Conservation (phyloP, 1,140 invertebrate genomes). For the Amphibalanus amphitrite region DNA sequence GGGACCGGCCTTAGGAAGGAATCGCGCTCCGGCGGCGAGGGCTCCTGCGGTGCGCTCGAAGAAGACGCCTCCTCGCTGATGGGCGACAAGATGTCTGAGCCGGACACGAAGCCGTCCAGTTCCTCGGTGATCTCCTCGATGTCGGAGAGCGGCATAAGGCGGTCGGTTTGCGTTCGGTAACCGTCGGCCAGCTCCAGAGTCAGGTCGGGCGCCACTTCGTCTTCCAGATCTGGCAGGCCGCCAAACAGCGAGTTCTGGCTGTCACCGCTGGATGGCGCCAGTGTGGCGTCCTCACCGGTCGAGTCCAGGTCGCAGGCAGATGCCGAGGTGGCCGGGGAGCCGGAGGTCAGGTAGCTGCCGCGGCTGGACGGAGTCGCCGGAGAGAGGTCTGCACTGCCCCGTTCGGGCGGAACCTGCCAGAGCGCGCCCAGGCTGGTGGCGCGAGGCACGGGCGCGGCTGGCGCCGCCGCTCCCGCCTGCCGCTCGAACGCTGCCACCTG, state of each 20-base stretch:
- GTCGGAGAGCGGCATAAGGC: neutral
- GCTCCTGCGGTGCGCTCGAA: neutral
- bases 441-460: too few species aligned
- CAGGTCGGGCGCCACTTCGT: neutral
- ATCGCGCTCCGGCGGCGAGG: too few species aligned
- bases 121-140: neutral
- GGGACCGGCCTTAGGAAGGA: too few species aligned
- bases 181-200: neutral
- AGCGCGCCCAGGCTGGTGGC: neutral
- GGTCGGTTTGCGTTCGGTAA: neutral
- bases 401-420: neutral
- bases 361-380: neutral
- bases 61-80: neutral
- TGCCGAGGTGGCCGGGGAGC: neutral
- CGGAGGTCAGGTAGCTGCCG: neutral
- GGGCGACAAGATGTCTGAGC: neutral
- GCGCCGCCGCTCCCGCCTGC: too few species aligned
- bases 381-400: neutral
- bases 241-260: neutral
- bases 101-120: neutral
- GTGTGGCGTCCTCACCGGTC: neutral
- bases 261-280: neutral
- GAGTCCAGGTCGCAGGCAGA: neutral
- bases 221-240: neutral
- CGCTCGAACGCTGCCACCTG: neutral